phyloP scores from a whole-genome alignment of 2,888 invertebrate species.

The Apocheima hispidaria region DNA sequence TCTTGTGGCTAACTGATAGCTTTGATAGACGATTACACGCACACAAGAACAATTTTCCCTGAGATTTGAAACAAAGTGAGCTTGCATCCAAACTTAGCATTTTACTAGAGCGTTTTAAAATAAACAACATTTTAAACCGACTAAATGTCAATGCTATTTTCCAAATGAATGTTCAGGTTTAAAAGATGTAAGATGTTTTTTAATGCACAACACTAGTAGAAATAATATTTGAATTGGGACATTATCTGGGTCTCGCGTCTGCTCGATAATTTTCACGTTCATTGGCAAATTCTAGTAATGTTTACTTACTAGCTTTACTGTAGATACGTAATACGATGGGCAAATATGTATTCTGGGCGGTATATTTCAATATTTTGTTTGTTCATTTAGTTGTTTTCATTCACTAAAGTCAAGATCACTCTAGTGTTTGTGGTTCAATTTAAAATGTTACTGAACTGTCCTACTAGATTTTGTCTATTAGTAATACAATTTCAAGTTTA shows the following conservation, averaged over 20 bases:
- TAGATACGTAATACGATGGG: constrained; percentile 6
- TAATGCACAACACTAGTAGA: constrained; percentile 1
- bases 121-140: too few species aligned
- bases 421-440: constrained; percentile 2
- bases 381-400: constrained; percentile 7
- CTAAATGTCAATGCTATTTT: too few species aligned
- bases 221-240: constrained; percentile 18
- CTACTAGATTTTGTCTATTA: too few species aligned
- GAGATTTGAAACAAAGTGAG: neutral
- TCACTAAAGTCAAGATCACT: constrained; percentile 26
- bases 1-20: too few species aligned
- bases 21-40: too few species aligned
- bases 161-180: too few species aligned
- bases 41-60: too few species aligned
- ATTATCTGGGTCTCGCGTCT: constrained; percentile 14
- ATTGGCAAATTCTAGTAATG: constrained; percentile 16
- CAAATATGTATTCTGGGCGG: constrained; percentile 4
- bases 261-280: constrained; percentile 27
- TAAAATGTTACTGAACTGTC: too few species aligned
- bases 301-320: constrained; percentile 23
- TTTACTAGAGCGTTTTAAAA: too few species aligned
- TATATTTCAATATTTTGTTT: constrained; percentile 8
- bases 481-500: too few species aligned
- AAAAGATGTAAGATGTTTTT: too few species aligned
- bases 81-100: neutral